Evolutionary conservation across 2,113 vertebrate species (phyloP).

Genomic region (Pygathrix nemaeus): DNA sequence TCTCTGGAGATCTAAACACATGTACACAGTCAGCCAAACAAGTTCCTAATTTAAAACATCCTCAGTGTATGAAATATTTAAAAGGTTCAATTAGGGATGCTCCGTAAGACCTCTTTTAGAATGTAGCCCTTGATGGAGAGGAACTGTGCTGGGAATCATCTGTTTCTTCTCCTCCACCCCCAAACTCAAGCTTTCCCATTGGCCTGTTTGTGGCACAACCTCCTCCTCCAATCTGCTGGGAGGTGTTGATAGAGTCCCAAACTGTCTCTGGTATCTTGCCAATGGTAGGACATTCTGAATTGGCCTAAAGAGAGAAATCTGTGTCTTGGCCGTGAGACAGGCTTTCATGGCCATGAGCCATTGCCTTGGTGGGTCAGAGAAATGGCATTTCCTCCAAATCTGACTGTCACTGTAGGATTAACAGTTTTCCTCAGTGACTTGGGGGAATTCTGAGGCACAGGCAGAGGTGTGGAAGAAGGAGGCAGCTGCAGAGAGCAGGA

Average conservation of each 20-base stretch:
- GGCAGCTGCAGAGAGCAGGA: background rate
- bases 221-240: background rate
- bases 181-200: accelerated
- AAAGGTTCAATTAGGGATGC: background rate
- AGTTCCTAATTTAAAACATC: background rate
- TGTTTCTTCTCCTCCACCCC: background rate
- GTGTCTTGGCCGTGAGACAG: background rate
- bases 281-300: background rate
- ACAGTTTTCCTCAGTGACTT: background rate
- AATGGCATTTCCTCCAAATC: background rate
- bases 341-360: background rate
- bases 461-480: background rate
- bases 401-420: background rate
- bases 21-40: background rate
- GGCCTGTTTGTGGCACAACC: background rate
- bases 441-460: background rate
- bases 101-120: background rate
- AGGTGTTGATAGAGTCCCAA: background rate
- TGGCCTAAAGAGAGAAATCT: background rate
- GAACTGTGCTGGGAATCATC: background rate
- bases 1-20: background rate
- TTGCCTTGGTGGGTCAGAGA: background rate
- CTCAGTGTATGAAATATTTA: background rate
- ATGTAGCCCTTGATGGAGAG: too few relatives aligned
- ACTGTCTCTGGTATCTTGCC: background rate